These are phyloP conservation scores for Lepidurus apus DNA, from an alignment of 1,140 invertebrate species.

Conservation along the genomic window DNA sequence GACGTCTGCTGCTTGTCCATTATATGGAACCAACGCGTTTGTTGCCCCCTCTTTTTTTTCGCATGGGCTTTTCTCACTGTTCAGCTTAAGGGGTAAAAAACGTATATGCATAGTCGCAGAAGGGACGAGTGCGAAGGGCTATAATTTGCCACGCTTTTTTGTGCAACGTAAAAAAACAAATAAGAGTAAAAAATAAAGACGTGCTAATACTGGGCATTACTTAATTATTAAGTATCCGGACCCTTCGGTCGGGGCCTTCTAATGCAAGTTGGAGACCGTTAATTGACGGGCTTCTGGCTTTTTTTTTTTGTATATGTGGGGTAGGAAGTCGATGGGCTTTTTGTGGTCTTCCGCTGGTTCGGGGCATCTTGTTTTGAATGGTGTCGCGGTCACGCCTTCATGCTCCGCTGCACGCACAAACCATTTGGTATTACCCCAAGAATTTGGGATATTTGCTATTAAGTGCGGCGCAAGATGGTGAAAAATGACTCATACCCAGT, in stretches of 20 bases:
- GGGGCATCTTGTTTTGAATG: background rate
- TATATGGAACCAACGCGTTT: too few species aligned
- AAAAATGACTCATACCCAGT: background rate
- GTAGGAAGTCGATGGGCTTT: too few species aligned
- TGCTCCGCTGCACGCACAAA: background rate
- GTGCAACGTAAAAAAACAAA: too few species aligned
- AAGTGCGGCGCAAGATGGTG: background rate
- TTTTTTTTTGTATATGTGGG: background rate
- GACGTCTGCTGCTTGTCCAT: too few species aligned
- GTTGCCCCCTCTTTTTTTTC: too few species aligned
- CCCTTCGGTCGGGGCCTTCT: background rate
- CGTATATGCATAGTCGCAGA: too few species aligned
- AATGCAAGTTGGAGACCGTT: background rate
- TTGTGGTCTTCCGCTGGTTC: background rate
- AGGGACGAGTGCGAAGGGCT: too few species aligned
- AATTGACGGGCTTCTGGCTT: background rate
- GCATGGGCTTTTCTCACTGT: too few species aligned
- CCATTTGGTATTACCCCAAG: background rate
- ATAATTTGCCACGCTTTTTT: too few species aligned
- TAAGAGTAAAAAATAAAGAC: too few species aligned
- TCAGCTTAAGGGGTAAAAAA: too few species aligned
- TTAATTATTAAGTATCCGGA: background rate
- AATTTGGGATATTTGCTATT: background rate
- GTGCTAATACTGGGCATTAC: background rate
- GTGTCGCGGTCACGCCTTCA: background rate